These are phyloP conservation scores for Drosophila longiperda DNA, from an alignment of 2,888 invertebrate genomes.

Conservation along the genomic window DNA sequence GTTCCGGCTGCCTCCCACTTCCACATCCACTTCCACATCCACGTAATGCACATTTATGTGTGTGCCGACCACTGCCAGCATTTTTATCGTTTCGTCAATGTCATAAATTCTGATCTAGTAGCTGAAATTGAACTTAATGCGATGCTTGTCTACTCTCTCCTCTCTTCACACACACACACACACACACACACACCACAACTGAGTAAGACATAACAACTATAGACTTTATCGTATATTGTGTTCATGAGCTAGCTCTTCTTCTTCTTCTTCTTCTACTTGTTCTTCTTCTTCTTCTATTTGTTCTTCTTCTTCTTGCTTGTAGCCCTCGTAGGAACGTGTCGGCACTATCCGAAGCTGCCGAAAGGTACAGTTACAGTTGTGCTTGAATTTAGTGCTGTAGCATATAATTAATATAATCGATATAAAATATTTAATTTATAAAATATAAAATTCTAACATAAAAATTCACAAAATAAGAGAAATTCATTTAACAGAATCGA, in stretches of 20 bases:
- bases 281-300: neutral
- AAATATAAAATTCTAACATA: neutral
- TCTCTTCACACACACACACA: constrained; percentile 9
- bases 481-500: neutral
- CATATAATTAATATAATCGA: neutral
- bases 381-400: neutral
- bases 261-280: neutral
- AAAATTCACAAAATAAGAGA: neutral
- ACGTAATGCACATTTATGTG: constrained; percentile 73
- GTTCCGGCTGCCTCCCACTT: constrained; percentile 16
- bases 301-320: neutral
- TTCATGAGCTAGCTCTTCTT: neutral
- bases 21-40: constrained; percentile 11
- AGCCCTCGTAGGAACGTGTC: neutral
- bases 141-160: constrained; percentile 28
- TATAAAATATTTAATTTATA: neutral
- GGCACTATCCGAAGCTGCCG: neutral
- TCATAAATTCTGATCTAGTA: constrained; percentile 80
- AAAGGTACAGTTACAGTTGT: constrained; percentile 34
- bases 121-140: constrained; percentile 80
- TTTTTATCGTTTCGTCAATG: constrained; percentile 80
- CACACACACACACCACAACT: constrained; percentile 12
- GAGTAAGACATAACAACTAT: constrained; percentile 24
- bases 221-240: constrained; percentile 32
- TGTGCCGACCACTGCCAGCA: constrained; percentile 54